Percentiles rank a stretch among this genome's conserved stretches.
These are phyloP conservation scores for Anthopleura sola DNA, from an alignment of 64 coral and sea anemone genomes.

Conservation along the genomic window DNA sequence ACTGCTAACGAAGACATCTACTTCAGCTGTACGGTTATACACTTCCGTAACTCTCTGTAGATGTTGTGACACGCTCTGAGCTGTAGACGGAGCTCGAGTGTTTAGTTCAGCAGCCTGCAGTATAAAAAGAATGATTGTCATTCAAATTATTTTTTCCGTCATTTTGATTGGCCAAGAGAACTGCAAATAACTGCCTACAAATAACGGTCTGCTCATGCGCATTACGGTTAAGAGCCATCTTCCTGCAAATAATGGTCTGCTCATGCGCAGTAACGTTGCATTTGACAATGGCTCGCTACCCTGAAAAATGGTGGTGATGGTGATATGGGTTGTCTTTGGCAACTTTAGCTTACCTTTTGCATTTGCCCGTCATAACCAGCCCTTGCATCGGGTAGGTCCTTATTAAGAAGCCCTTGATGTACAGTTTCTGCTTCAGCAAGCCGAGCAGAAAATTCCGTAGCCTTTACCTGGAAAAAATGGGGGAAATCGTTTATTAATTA, in stretches of 20 bases:
- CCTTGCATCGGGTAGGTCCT: background rate
- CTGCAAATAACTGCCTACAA: too few relatives aligned
- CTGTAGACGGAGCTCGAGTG: background rate
- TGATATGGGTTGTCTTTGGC: too few relatives aligned
- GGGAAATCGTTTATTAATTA: too few relatives aligned
- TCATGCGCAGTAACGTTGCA: too few relatives aligned
- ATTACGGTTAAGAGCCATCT: too few relatives aligned
- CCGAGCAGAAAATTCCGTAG: background rate
- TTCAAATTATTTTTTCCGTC: too few relatives aligned
- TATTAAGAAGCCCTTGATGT: background rate
- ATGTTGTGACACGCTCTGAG: background rate
- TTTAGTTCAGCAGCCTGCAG: background rate
- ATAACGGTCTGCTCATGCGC: too few relatives aligned
- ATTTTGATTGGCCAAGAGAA: too few relatives aligned
- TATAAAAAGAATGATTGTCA: too few relatives aligned
- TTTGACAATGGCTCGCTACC: too few relatives aligned
- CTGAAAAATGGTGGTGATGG: too few relatives aligned
- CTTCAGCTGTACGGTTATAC: background rate
- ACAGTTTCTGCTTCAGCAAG: background rate
- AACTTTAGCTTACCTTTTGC: background rate
- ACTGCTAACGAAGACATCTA: background rate
- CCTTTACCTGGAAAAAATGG: background rate
- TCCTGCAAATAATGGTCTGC: too few relatives aligned
- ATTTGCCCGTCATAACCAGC: background rate
- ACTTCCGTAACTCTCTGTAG: background rate